Evolutionary conservation across 2,797 vertebrate genomes (phyloP).

Genomic region (Pangasius larnaudii): DNA sequence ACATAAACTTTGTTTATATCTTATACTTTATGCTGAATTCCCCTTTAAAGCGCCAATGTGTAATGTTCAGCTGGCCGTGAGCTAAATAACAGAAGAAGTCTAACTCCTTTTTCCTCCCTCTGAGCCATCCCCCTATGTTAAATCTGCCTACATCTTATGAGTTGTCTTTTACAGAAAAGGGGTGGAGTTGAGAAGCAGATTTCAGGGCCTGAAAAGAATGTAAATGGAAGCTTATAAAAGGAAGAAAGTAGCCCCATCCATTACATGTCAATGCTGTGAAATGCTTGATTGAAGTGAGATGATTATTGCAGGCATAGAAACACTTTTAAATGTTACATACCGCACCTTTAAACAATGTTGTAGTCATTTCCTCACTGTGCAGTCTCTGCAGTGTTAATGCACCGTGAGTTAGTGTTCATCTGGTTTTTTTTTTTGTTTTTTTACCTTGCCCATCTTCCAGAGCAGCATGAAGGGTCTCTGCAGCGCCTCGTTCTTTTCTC

Average conservation of each 20-base stretch:
- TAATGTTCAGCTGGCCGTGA: not conserved
- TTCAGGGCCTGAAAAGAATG: not conserved
- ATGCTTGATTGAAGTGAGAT: not conserved
- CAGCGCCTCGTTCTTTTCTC: conserved; percentile 78
- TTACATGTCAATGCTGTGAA: not conserved
- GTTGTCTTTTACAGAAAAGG: not conserved
- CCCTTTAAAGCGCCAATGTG: not conserved
- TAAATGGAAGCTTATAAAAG: not conserved
- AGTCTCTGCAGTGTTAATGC: not conserved
- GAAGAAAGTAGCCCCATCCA: not conserved
- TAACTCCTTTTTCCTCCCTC: not conserved
- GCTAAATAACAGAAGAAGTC: not conserved
- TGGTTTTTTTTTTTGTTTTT: not conserved
- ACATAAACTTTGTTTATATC: not conserved
- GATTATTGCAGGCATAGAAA: not conserved
- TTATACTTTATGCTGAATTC: not conserved
- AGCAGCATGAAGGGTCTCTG: conserved; percentile 87
- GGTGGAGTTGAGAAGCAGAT: not conserved
- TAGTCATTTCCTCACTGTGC: not conserved
- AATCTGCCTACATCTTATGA: not conserved
- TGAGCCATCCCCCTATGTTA: not conserved
- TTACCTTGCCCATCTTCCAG: conserved; percentile 90
- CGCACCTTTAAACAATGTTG: not conserved
- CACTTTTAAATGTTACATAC: not conserved
- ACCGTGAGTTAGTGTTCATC: not conserved